Percentiles rank a stretch among this genome's conserved stretches.
Conservation (phyloP, 2,888 invertebrate species). For the Eurytoma californica region DNA sequence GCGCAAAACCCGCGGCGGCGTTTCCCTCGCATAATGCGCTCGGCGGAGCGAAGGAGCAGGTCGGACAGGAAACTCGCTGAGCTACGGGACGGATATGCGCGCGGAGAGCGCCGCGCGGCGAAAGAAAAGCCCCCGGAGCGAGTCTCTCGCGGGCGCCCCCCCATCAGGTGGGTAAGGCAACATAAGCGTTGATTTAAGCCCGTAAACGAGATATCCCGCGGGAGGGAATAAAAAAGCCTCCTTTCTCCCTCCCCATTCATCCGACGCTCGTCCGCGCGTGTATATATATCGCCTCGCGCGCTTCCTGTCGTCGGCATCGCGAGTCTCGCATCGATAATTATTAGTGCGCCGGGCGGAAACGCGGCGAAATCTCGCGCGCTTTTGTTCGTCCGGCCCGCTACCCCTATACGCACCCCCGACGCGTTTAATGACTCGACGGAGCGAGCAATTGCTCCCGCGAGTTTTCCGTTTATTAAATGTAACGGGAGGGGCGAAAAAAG, state of each 20-base stretch:
- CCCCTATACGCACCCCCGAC: neutral
- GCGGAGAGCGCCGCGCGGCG: neutral
- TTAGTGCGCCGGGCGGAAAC: neutral
- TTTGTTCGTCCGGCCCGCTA: conserved; percentile 1
- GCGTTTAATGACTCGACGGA: conserved; percentile 2
- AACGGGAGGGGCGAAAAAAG: neutral
- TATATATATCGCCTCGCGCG: conserved; percentile 32
- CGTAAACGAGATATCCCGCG: conserved; percentile 47
- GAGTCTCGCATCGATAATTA: conserved; percentile 43
- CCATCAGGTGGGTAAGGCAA: neutral
- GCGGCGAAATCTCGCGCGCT: conserved; percentile 23
- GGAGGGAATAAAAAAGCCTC: neutral
- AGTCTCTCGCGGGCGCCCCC: conserved; percentile 25
- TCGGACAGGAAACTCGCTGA: too few species aligned
- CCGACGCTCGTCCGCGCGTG: conserved; percentile 6
- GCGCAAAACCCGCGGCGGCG: too few species aligned
- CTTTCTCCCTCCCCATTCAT: conserved; percentile 6
- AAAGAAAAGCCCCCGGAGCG: conserved; percentile 6
- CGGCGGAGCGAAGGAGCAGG: too few species aligned
- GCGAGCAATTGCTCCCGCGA: conserved; percentile 22
- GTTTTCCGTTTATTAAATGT: conserved; percentile 44
- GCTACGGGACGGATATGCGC: too few species aligned
- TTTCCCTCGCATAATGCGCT: too few species aligned
- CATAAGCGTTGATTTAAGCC: conserved; percentile 43
- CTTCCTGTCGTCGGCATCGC: neutral